Percentiles rank a stretch among this genome's conserved stretches.
These are phyloP conservation scores for Aurelia sp. DNA, from an alignment of 30 jellyfish, hydroid and myxozoan species.

Conservation along the genomic window DNA sequence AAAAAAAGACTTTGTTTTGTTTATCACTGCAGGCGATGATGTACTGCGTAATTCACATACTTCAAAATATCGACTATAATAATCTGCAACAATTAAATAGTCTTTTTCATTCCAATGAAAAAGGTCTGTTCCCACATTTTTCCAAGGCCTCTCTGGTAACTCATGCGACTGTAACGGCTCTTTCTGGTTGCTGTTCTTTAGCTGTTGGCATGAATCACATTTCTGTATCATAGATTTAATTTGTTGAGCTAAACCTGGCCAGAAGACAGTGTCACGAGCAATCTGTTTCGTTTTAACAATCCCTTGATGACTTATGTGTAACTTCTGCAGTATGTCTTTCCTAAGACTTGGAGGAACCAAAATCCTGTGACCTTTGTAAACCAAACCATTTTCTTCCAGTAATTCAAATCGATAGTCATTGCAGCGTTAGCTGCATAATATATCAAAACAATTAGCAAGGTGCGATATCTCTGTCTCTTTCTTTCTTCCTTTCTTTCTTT, in stretches of 20 bases:
- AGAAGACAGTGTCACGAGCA: slow-evolving; percentile 45
- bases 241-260: slow-evolving; percentile 42
- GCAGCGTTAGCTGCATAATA: no score
- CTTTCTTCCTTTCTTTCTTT: no score
- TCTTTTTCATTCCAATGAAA: slow-evolving; percentile 14
- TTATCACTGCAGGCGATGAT: slow-evolving; percentile 33
- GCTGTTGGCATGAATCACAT: no score
- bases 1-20: slow-evolving; percentile 11
- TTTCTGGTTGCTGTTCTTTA: slow-evolving; percentile 5
- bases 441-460: no score
- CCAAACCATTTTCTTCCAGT: no score
- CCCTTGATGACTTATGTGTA: slow-evolving; percentile 44
- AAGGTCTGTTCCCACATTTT: slow-evolving; percentile 45
- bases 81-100: no score
- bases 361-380: no score
- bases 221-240: slow-evolving; percentile 9
- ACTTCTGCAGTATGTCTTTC: slow-evolving; percentile 12
- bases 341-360: slow-evolving; percentile 16
- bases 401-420: no score
- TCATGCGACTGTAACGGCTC: slow-evolving; percentile 57
- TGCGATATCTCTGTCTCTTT: no score
- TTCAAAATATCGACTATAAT: slow-evolving; percentile 37
- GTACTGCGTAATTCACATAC: slow-evolving; percentile 14
- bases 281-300: slow-evolving; percentile 8
- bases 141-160: slow-evolving; percentile 49